Conservation (phyloP, 2,797 vertebrate genomes). For the Intellagama lesueurii region DNA sequence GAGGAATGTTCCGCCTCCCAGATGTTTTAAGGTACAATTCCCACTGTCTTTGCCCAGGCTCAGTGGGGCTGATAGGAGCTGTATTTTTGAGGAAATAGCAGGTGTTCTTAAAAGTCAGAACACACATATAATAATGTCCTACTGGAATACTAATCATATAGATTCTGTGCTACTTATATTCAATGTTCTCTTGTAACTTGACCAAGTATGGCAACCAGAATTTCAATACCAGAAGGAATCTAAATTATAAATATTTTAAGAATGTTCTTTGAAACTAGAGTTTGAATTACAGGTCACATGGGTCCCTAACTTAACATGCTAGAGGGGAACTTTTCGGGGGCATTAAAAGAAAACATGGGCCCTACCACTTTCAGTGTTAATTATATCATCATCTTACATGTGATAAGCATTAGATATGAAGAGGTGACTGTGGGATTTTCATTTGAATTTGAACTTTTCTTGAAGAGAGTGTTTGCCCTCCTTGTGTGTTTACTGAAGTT, state of each 20-base stretch:
- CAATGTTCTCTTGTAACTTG: neutral
- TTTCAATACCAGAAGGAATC: too few species aligned
- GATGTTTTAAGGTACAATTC: neutral
- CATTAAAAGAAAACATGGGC: too few species aligned
- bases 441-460: too few species aligned
- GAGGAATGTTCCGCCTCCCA: too few species aligned
- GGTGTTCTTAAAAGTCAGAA: neutral
- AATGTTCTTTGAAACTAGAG: neutral
- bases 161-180: neutral
- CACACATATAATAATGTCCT: neutral
- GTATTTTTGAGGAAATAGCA: neutral
- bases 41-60: neutral
- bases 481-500: too few species aligned
- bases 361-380: too few species aligned
- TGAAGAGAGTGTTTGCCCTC: too few species aligned
- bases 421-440: too few species aligned
- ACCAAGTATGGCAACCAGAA: neutral
- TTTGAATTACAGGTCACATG: neutral
- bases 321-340: too few species aligned
- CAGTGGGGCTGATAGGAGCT: neutral
- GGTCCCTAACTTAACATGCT: neutral
- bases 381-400: too few species aligned
- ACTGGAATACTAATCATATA: neutral
- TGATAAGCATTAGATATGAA: too few species aligned
- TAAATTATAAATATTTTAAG: neutral